Percentiles rank a stretch among this genome's conserved stretches.
These are phyloP conservation scores for Phalacrocorax carbo DNA, from an alignment of 2,113 vertebrate genomes.

Conservation along the genomic window DNA sequence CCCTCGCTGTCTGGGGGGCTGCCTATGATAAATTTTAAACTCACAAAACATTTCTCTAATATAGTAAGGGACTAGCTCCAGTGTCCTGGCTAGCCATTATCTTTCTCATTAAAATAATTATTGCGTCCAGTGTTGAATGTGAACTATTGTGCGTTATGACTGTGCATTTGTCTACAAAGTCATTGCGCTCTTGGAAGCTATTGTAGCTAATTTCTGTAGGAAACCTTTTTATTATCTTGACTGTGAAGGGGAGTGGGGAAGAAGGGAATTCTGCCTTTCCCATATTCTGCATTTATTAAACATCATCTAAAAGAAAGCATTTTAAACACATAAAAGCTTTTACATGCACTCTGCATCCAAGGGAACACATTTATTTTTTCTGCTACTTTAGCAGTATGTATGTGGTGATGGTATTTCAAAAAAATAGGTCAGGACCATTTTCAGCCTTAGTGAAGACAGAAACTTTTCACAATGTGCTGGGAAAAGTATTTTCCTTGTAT, in stretches of 20 bases:
- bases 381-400: slow-evolving; percentile 19
- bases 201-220: slow-evolving; percentile 49
- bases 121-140: background rate
- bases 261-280: slow-evolving; percentile 52
- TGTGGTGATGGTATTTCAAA: background rate
- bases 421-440: slow-evolving; percentile 54
- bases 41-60: slow-evolving; percentile 35
- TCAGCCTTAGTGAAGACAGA: background rate
- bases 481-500: background rate
- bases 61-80: slow-evolving; percentile 13
- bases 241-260: slow-evolving; percentile 19
- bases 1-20: background rate
- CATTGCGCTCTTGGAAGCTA: slow-evolving; percentile 51
- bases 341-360: slow-evolving; percentile 52
- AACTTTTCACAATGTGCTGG: background rate
- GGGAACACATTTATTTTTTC: slow-evolving; percentile 34
- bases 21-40: slow-evolving; percentile 16
- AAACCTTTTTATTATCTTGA: slow-evolving; percentile 50
- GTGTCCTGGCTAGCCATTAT: slow-evolving; percentile 40
- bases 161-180: slow-evolving; percentile 55
- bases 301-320: slow-evolving; percentile 17
- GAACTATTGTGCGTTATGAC: slow-evolving; percentile 56
- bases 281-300: slow-evolving; percentile 51
- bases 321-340: slow-evolving; percentile 57
- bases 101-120: slow-evolving; percentile 67